Evolutionary conservation across 2,113 vertebrate genomes (phyloP).

Genomic region (Romanogobio albipinnatus): DNA sequence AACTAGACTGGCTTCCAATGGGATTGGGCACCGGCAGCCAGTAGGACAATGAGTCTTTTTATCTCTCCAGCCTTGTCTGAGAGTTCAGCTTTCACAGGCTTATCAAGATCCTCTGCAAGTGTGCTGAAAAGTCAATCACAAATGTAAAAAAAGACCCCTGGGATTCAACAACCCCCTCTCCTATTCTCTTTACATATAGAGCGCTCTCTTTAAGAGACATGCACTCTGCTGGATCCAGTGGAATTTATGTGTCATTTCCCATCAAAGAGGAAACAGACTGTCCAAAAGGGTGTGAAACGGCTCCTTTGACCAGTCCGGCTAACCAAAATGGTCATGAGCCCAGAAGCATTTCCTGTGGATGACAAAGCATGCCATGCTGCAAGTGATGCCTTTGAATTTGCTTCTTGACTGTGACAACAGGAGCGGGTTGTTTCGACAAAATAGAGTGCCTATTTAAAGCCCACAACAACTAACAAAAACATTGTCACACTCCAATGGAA

Average conservation of each 20-base stretch:
- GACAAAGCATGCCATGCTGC: neutral
- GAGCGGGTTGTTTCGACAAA: constrained; percentile 16
- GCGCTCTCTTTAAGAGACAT: constrained; percentile 34
- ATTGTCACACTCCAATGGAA: constrained; percentile 20
- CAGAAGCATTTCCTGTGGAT: neutral
- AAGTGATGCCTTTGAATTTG: neutral
- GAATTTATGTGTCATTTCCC: constrained; percentile 41
- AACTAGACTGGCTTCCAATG: constrained; percentile 53
- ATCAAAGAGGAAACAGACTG: constrained; percentile 36
- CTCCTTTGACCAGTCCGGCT: neutral
- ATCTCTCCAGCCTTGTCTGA: constrained; percentile 57
- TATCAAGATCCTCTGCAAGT: constrained; percentile 70
- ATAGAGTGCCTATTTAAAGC: constrained; percentile 21
- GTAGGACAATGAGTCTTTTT: constrained; percentile 67
- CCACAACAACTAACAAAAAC: neutral
- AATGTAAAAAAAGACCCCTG: constrained; percentile 63
- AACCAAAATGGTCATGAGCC: neutral
- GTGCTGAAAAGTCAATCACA: constrained; percentile 69
- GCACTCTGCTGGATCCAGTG: constrained; percentile 1
- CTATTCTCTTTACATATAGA: constrained; percentile 46
- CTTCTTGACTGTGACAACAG: constrained; percentile 13
- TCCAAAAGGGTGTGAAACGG: constrained; percentile 43
- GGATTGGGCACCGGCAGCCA: constrained; percentile 46
- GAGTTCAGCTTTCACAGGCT: constrained; percentile 70
- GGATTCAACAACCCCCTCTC: constrained; percentile 54